Evolutionary conservation across 2,113 vertebrate genomes (phyloP).

Genomic region (Corythornis madagascariensis): DNA sequence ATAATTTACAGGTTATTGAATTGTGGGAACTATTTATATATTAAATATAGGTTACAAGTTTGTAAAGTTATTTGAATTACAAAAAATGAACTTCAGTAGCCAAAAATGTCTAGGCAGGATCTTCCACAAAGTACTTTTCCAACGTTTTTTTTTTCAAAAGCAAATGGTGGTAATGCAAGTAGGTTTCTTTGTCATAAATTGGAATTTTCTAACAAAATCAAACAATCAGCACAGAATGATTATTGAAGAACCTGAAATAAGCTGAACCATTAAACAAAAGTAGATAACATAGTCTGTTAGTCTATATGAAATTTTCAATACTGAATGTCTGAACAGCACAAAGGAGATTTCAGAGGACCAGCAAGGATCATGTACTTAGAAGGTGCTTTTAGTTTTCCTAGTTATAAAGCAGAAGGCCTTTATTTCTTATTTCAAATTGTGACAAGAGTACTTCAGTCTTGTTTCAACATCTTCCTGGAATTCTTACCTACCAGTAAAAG

Average conservation of each 20-base stretch:
- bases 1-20: conserved; percentile 55
- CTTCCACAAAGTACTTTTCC: not conserved
- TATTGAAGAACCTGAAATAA: not conserved
- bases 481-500: not conserved
- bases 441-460: not conserved
- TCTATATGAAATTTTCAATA: not conserved
- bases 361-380: not conserved
- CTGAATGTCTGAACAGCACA: not conserved
- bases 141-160: not conserved
- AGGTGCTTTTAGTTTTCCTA: not conserved
- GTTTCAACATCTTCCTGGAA: not conserved
- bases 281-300: not conserved
- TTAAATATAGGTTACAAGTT: not conserved
- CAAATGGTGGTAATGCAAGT: not conserved
- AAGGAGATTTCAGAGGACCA: not conserved
- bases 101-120: not conserved
- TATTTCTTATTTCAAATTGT: not conserved
- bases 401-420: not conserved
- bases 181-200: not conserved
- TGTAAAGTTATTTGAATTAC: conserved; percentile 5
- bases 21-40: not conserved
- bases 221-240: not conserved
- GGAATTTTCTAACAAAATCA: not conserved
- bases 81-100: not conserved
- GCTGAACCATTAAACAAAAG: not conserved